phyloP scores from a whole-genome alignment of 1,140 invertebrate species.

The Contarinia nasturtii region DNA sequence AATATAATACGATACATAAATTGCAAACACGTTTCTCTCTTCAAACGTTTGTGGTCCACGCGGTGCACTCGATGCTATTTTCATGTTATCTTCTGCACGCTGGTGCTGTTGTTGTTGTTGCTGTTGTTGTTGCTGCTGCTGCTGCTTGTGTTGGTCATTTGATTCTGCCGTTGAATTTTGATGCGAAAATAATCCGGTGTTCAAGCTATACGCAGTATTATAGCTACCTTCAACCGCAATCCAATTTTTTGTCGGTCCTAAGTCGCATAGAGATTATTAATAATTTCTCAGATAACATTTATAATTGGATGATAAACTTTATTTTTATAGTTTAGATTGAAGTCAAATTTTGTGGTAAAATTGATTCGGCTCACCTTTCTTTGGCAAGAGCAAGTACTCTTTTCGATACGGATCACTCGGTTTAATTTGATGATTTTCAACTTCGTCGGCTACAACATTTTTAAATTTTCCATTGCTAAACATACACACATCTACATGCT shows the following conservation, averaged over 20 bases:
- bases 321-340: not conserved
- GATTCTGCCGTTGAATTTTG: not conserved
- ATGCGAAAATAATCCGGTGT: not conserved
- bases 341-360: too few relatives aligned
- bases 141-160: not conserved
- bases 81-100: not conserved
- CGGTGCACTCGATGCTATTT: constrained; percentile 5
- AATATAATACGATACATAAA: constrained; percentile 69
- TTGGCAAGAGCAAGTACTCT: constrained; percentile 40
- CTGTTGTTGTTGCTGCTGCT: too few relatives aligned
- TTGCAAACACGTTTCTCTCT: constrained; percentile 61
- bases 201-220: too few relatives aligned
- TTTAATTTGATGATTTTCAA: constrained; percentile 40
- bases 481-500: constrained; percentile 94
- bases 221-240: constrained; percentile 4
- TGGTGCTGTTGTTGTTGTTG: too few relatives aligned
- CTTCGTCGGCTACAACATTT: constrained; percentile 75
- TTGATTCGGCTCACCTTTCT: constrained; percentile 29
- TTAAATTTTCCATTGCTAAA: constrained; percentile 97
- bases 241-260: constrained; percentile 7
- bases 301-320: not conserved
- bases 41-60: constrained; percentile 24
- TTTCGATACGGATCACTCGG: constrained; percentile 34
- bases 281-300: too few relatives aligned
- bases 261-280: too few relatives aligned